phyloP scores from a whole-genome alignment of 2,888 invertebrate genomes.

The Cataglyphis rosenhaueri region DNA sequence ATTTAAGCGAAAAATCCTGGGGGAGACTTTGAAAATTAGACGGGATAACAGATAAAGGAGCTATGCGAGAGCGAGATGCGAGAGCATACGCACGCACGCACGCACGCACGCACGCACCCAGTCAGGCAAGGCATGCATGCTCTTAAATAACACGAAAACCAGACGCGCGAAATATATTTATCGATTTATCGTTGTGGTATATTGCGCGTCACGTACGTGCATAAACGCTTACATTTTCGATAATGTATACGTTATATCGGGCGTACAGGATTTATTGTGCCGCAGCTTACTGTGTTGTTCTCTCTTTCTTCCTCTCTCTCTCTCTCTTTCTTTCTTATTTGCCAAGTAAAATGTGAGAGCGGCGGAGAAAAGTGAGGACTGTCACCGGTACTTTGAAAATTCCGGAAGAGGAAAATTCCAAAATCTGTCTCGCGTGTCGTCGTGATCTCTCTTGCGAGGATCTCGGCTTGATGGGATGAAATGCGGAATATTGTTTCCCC shows the following conservation, averaged over 20 bases:
- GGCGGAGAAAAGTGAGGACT: neutral
- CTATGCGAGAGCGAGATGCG: slow-evolving; percentile 39
- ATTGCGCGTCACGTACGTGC: slow-evolving; percentile 61
- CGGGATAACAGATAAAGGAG: slow-evolving; percentile 2
- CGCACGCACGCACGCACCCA: neutral
- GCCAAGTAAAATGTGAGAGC: neutral
- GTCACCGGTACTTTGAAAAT: slow-evolving; percentile 13
- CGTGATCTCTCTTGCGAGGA: neutral
- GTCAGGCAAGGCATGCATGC: neutral
- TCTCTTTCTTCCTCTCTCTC: slow-evolving; percentile 7
- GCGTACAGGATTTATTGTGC: slow-evolving; percentile 40
- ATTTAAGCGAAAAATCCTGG: neutral
- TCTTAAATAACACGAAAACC: slow-evolving; percentile 28
- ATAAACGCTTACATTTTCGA: slow-evolving; percentile 49
- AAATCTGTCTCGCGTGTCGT: neutral
- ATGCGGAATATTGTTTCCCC: slow-evolving; percentile 16
- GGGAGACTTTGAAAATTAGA: slow-evolving; percentile 26
- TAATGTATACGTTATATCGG: slow-evolving; percentile 47
- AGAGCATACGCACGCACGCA: slow-evolving; percentile 31
- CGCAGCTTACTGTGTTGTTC: slow-evolving; percentile 16
- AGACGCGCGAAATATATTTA: slow-evolving; percentile 59
- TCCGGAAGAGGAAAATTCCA: slow-evolving; percentile 10
- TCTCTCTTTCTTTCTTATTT: neutral
- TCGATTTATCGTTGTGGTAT: slow-evolving; percentile 74
- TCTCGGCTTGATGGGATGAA: slow-evolving; percentile 21